Percentiles rank a stretch among this genome's conserved stretches.
These are phyloP conservation scores for Salvelinus namaycush DNA, from an alignment of 2,113 vertebrate genomes.

Conservation along the genomic window DNA sequence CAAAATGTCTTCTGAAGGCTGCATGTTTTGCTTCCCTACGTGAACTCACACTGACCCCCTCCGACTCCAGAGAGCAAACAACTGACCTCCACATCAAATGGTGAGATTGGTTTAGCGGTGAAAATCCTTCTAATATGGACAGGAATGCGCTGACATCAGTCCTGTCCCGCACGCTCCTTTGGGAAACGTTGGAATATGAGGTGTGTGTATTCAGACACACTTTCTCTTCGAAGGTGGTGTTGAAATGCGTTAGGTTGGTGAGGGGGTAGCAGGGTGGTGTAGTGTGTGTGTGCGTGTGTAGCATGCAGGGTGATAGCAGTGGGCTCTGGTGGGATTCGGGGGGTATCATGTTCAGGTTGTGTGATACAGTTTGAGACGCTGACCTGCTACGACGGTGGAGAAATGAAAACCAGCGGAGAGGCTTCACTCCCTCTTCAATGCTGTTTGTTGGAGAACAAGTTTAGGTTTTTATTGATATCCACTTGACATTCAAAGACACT, in stretches of 20 bases:
- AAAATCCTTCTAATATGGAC: conserved; percentile 44
- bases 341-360: conserved; percentile 61
- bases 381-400: conserved; percentile 58
- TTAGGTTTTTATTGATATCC: no score
- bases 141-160: conserved; percentile 45
- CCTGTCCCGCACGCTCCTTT: conserved; percentile 21
- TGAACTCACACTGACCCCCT: conserved; percentile 50
- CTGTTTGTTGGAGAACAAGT: conserved; percentile 20
- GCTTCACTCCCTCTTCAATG: conserved; percentile 52
- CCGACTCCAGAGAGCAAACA: conserved; percentile 15
- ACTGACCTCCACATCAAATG: conserved; percentile 31
- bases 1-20: conserved; percentile 38
- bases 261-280: neutral
- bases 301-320: conserved; percentile 41
- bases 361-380: conserved; percentile 51
- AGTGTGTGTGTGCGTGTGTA: conserved; percentile 12
- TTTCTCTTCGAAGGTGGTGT: neutral
- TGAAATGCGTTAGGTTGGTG: neutral
- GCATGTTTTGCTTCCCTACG: conserved; percentile 37
- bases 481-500: no score
- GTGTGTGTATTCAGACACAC: conserved; percentile 18
- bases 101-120: conserved; percentile 31
- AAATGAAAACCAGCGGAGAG: conserved; percentile 68
- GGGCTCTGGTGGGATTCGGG: conserved; percentile 53
- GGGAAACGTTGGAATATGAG: conserved; percentile 15